Base-by-base conservation (phyloP, 2,888 invertebrate species). In the Hypomecis atomaria region DNA sequence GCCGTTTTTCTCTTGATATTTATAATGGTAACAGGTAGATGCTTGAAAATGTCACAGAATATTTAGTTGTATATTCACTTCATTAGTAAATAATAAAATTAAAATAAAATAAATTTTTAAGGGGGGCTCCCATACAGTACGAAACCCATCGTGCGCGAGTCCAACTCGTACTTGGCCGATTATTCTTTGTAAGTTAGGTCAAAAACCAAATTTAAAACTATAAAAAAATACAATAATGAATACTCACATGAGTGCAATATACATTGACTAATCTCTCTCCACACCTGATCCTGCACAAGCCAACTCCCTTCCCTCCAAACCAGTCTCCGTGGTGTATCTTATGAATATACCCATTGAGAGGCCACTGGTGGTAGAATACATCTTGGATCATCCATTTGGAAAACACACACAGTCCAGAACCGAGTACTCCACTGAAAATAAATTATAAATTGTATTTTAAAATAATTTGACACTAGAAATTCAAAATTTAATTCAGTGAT, bases 251-350 rank as follows among this genome's bases (percentile, higher is more conserved):
- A 71, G 98, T 97, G 73, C 97, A 96, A 86, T 99, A 99, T 63
- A 99, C 92, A 88, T 99, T 96, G 58, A 99, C 92, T 56, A 93
- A 90, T 70, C 95, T 92, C 54, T 96, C 95, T 37, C 95, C 93
- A 65, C 95, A 93, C 73, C 94, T 93, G 47, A 98, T 94, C 76
- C 95, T 94, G 80, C 97, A 97, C 33, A 98, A 88, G 2, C 97
- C 98, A 45, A 98, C 95, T 9, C 98, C 98, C 93, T 99, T 99
- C 5, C 99, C 99, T 44, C 98, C 99, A 88, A 98, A 99, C 99
- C 99, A 99, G 86, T 99, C 99, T 0, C 98, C 99, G 84, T 99
- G 99, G 70, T 98, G 97, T 67, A 99, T 92, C 90, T 98, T 97
- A 90, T 99, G 97, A 49, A 98, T 96, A 83, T 99, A 99, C 4